Base-by-base conservation (phyloP, 1,140 invertebrate species). In the Drosophila arizonae region DNA sequence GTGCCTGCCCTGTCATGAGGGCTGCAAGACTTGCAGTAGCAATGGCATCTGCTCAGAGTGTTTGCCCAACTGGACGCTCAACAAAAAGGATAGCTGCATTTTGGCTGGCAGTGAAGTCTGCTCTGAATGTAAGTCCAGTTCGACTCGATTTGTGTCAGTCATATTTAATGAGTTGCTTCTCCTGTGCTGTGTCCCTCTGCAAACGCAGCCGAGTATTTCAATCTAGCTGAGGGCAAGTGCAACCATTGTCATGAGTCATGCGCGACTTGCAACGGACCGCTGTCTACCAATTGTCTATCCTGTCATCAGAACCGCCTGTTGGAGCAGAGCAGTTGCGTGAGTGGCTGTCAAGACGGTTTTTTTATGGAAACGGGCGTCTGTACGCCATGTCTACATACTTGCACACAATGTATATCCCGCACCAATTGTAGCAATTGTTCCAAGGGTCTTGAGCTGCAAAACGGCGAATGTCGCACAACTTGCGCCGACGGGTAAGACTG, bases 351-450 rank as follows among this genome's bases (percentile, higher is more conserved):
- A 57, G 93, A 94, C 52, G 96, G 96, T 0, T 95, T 93, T 82
- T 97, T 95, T 79, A 92, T 94, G 62, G 94, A 95, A 51, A 93
- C 93, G 6, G 94, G 94, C 2, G 91, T 94, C 1, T 97, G 96
- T 82, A 92, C 94, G 1, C 95, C 95, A 2, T 97, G 96, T 84
- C 79, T 96, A 41, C 95, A 96, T 78, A 95, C 96, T 0, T 97
- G 96, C 90, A 93, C 93, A 0, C 94, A 94, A 21, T 97, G 96
- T 82, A 94, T 94, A 2, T 95, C 95, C 0, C 93, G 95, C 63
- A 93, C 95, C 45, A 96, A 96, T 76, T 97, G 97, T 80, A 96
- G 95, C 1, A 93, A 94, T 3, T 97, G 97, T 82, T 93, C 94
- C 13, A 93, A 94, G 41, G 94, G 95, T 0, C 91, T 97, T 60